These are phyloP conservation scores for Macrotis lagotis DNA, from an alignment of 2,113 vertebrate genomes.

Conservation along the genomic window DNA sequence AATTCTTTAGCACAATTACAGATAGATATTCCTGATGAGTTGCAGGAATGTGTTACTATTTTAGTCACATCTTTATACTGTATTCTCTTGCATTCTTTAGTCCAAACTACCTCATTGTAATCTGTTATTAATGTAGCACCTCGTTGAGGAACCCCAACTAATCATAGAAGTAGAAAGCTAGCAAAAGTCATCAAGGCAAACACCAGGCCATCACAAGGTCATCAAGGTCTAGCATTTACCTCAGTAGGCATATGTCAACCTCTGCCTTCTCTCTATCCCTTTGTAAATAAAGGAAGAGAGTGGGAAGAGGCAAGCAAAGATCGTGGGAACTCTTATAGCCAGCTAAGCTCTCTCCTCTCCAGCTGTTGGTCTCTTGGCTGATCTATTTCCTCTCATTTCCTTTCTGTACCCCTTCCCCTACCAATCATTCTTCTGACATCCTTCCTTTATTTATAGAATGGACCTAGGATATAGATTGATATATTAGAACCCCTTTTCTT, in stretches of 20 bases:
- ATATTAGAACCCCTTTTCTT: neutral
- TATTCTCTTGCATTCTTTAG: constrained; percentile 19
- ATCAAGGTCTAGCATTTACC: neutral
- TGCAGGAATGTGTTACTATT: constrained; percentile 13
- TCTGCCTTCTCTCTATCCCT: neutral
- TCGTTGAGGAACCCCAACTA: neutral
- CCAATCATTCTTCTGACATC: neutral
- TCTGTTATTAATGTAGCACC: neutral
- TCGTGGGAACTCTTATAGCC: neutral
- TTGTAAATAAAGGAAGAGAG: neutral
- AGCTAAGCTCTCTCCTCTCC: neutral
- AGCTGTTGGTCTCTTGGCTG: neutral
- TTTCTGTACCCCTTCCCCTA: neutral
- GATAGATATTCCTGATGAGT: neutral
- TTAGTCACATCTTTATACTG: neutral
- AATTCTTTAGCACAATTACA: neutral
- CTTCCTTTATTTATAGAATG: neutral
- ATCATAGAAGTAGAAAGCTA: neutral
- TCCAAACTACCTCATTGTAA: neutral
- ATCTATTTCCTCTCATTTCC: neutral
- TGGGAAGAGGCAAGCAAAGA: neutral
- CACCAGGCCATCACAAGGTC: neutral
- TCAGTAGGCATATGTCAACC: neutral
- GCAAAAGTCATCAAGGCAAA: neutral
- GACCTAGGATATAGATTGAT: neutral